A percentile compares a stretch with the other conserved stretches of the same genome.
phyloP scores from a whole-genome alignment of 2,113 vertebrate species.

The Maccullochella peelii region DNA sequence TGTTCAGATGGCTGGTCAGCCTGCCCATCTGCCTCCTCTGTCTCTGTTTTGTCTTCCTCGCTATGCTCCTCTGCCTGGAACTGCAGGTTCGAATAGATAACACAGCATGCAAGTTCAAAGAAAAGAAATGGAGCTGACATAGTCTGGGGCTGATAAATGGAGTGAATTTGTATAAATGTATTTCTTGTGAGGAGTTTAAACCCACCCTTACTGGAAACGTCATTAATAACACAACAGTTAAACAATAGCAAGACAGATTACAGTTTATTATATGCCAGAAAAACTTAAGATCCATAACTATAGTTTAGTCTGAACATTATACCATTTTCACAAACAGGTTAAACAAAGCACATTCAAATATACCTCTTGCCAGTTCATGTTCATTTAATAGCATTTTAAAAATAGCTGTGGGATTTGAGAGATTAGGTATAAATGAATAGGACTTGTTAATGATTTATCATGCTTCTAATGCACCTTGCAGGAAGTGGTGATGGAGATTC shows the following conservation, averaged over 20 bases:
- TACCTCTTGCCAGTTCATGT: not conserved
- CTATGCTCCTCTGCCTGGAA: conserved; percentile 96
- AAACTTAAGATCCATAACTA: not conserved
- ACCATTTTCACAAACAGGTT: conserved; percentile 3
- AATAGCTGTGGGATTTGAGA: conserved; percentile 36
- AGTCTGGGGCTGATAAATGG: not conserved
- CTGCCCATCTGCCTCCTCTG: conserved; percentile 93
- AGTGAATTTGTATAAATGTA: not conserved
- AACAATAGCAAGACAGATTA: not conserved
- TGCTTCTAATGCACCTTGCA: conserved; percentile 63
- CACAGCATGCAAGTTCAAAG: not conserved
- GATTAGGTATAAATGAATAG: conserved; percentile 17
- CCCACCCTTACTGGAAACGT: not conserved
- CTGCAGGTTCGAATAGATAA: conserved; percentile 87
- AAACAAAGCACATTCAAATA: not conserved
- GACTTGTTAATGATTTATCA: conserved; percentile 44
- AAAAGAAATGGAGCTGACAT: not conserved
- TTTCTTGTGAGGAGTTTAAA: not conserved
- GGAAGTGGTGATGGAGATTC: conserved; percentile 94
- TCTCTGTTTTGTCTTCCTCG: conserved; percentile 92
- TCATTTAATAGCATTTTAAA: conserved; percentile 23
- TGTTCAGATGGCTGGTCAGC: conserved; percentile 95
- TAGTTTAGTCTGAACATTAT: not conserved
- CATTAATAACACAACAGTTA: not conserved
- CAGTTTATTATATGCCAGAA: not conserved